phyloP scores from a whole-genome alignment of 2,113 vertebrate species.

The Amblyopsis rosae region DNA sequence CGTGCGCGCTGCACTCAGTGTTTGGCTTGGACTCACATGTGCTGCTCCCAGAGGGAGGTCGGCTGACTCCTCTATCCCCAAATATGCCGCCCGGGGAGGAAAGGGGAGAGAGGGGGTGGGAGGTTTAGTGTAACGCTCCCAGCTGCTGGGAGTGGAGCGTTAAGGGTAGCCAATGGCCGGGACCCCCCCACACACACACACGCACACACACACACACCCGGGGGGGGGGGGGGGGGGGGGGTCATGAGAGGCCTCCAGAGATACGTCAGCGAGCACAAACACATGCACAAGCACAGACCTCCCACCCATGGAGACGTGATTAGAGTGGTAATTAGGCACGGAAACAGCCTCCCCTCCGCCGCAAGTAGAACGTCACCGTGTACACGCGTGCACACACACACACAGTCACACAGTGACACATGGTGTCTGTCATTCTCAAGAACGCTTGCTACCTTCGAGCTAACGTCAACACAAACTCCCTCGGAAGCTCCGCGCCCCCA shows the following conservation, averaged over 20 bases:
- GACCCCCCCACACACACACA: slow-evolving; percentile 2
- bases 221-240: neutral
- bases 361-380: slow-evolving; percentile 41
- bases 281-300: slow-evolving; percentile 36
- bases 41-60: slow-evolving; percentile 6
- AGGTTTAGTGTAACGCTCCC: neutral
- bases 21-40: slow-evolving; percentile 50
- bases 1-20: slow-evolving; percentile 57
- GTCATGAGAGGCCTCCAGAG: slow-evolving; percentile 53
- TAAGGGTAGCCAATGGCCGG: neutral
- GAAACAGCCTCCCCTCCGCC: slow-evolving; percentile 31
- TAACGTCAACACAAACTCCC: too few species aligned
- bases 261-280: slow-evolving; percentile 49
- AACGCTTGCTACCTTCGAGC: too few species aligned
- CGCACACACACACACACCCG: neutral
- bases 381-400: slow-evolving; percentile 22
- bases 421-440: neutral
- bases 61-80: slow-evolving; percentile 22
- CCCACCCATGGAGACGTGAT: slow-evolving; percentile 58
- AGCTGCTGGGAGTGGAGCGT: slow-evolving; percentile 19
- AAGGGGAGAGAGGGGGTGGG: too few species aligned
- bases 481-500: too few species aligned
- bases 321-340: slow-evolving; percentile 68
- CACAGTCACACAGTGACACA: neutral
- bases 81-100: neutral